These are phyloP conservation scores for Andrena hattorfiana DNA, from an alignment of 2,888 invertebrate species.

Conservation along the genomic window DNA sequence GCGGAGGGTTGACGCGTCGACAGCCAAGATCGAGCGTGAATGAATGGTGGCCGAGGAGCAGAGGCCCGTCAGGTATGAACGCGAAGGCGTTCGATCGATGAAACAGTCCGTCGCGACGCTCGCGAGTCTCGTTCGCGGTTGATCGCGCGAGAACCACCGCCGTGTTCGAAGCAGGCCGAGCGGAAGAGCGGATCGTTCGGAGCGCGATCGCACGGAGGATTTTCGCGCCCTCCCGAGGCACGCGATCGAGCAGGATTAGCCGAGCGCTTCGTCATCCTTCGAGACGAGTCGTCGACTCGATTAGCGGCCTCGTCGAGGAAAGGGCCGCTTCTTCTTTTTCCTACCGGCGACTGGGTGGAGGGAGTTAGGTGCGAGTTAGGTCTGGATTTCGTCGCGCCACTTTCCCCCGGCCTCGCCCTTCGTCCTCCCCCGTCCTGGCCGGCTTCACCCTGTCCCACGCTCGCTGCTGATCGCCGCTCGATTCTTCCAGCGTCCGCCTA, in stretches of 20 bases:
- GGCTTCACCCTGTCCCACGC: too few relatives aligned
- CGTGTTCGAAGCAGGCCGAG: constrained; percentile 40
- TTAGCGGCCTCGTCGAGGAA: not conserved
- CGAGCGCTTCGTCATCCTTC: constrained; percentile 78
- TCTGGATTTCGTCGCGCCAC: constrained; percentile 8
- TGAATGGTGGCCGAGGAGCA: not conserved
- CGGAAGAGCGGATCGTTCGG: constrained; percentile 64
- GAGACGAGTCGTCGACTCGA: constrained; percentile 45
- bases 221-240: constrained; percentile 80
- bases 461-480: too few relatives aligned
- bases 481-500: too few relatives aligned
- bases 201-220: constrained; percentile 64
- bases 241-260: constrained; percentile 80
- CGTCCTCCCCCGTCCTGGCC: not conserved
- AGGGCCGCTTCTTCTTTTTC: not conserved
- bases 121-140: constrained; percentile 54
- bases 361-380: not conserved
- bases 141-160: constrained; percentile 29
- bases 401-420: not conserved
- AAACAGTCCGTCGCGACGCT: constrained; percentile 30
- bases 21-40: constrained; percentile 7
- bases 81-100: constrained; percentile 37
- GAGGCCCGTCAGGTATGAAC: not conserved
- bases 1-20: not conserved
- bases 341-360: not conserved